phyloP scores from a whole-genome alignment of 2,113 vertebrate genomes.

The Plecturocebus donacophilus region DNA sequence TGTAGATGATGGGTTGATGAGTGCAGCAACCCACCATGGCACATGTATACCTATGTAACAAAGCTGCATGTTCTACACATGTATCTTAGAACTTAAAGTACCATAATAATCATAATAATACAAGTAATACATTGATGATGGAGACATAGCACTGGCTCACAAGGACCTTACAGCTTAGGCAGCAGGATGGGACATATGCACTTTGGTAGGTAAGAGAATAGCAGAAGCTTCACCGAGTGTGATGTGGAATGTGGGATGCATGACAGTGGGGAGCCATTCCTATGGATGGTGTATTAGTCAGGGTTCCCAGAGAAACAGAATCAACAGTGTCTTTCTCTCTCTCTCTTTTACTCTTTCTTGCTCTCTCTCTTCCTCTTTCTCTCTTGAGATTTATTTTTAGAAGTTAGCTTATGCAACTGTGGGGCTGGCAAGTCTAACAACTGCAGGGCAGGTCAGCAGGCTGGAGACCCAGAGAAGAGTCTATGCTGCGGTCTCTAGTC shows the following conservation, averaged over 20 bases:
- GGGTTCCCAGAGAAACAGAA: not conserved
- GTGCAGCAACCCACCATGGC: too few species aligned
- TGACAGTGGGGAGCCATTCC: not conserved
- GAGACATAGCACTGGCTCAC: not conserved
- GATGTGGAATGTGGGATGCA: not conserved
- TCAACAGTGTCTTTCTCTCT: not conserved
- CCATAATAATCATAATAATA: too few species aligned
- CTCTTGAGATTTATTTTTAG: not conserved
- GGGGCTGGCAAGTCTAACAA: not conserved
- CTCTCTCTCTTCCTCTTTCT: not conserved
- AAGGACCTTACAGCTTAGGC: not conserved
- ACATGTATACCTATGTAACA: too few species aligned
- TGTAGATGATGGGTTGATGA: too few species aligned
- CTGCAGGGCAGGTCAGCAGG: not conserved
- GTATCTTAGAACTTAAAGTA: too few species aligned
- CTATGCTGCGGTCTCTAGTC: not conserved
- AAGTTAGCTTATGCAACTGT: not conserved
- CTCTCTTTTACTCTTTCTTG: not conserved
- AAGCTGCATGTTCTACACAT: too few species aligned
- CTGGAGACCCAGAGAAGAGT: not conserved
- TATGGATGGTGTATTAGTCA: rapidly evolving
- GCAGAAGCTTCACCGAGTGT: not conserved
- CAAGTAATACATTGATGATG: not conserved
- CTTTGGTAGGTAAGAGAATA: not conserved
- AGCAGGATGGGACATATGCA: rapidly evolving